Evolutionary conservation across 2,888 invertebrate genomes (phyloP).

Genomic region (Creontiades dilutus): DNA sequence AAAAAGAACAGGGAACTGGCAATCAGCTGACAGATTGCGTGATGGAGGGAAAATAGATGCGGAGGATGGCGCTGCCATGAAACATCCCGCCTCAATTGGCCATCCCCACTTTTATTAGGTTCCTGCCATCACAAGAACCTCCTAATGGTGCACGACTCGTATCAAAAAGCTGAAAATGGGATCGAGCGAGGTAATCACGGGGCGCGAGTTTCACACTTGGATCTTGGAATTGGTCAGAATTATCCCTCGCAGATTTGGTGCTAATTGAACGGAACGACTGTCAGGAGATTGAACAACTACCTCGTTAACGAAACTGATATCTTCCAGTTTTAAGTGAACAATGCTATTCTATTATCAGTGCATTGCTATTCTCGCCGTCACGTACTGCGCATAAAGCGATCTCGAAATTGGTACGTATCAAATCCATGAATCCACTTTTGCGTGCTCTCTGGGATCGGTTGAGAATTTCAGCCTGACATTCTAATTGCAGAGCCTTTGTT

Average conservation of each 20-base stretch:
- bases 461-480: too few species aligned
- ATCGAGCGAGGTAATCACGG: neutral
- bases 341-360: too few species aligned
- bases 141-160: neutral
- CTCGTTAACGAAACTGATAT: neutral
- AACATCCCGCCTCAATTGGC: neutral
- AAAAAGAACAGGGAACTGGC: neutral
- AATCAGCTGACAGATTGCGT: slow-evolving; percentile 6
- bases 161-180: neutral
- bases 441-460: too few species aligned
- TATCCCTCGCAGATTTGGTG: neutral
- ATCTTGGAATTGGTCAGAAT: neutral
- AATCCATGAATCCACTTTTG: too few species aligned
- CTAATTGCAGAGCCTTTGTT: too few species aligned
- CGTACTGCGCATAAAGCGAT: neutral
- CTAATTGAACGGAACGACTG: neutral
- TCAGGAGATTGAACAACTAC: neutral
- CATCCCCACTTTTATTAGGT: neutral
- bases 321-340: neutral
- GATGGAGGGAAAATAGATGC: slow-evolving; percentile 27
- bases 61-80: neutral
- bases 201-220: neutral
- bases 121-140: too few species aligned
- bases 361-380: neutral
- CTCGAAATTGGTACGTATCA: too few species aligned